Conservation (phyloP, 1,140 invertebrate species). For the Sarcophaga bullata region DNA sequence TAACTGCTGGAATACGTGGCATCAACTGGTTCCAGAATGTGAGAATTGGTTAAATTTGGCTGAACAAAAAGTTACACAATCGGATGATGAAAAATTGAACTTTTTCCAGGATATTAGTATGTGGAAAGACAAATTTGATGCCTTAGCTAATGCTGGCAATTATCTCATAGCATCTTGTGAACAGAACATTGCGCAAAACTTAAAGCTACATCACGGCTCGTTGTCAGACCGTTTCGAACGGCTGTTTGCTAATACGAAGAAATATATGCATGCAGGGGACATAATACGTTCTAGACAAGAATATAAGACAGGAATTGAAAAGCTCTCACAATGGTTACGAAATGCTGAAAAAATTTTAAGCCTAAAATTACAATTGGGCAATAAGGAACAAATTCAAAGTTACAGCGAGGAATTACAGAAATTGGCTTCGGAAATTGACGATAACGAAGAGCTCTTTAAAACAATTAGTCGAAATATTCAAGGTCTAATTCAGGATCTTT, state of each 20-base stretch:
- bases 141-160: constrained; percentile 84
- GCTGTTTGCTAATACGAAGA: constrained; percentile 82
- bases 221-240: constrained; percentile 83
- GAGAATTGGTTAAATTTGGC: constrained; percentile 84
- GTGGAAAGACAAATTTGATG: constrained; percentile 89
- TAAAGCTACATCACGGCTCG: constrained; percentile 78
- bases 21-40: constrained; percentile 76
- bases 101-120: constrained; percentile 90
- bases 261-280: constrained; percentile 88
- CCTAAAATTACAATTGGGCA: constrained; percentile 74
- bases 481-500: constrained; percentile 87
- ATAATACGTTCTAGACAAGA: constrained; percentile 83
- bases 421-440: constrained; percentile 83
- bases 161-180: constrained; percentile 90
- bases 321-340: constrained; percentile 81
- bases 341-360: constrained; percentile 78
- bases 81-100: constrained; percentile 87
- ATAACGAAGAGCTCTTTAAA: constrained; percentile 90
- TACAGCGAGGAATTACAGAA: constrained; percentile 83
- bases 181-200: constrained; percentile 78
- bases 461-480: constrained; percentile 90
- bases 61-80: constrained; percentile 77
- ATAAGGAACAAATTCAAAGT: constrained; percentile 79
- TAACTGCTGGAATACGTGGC: constrained; percentile 88
- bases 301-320: constrained; percentile 80